Base-by-base conservation (phyloP, 2,888 invertebrate genomes). In the Athalia circularis region DNA sequence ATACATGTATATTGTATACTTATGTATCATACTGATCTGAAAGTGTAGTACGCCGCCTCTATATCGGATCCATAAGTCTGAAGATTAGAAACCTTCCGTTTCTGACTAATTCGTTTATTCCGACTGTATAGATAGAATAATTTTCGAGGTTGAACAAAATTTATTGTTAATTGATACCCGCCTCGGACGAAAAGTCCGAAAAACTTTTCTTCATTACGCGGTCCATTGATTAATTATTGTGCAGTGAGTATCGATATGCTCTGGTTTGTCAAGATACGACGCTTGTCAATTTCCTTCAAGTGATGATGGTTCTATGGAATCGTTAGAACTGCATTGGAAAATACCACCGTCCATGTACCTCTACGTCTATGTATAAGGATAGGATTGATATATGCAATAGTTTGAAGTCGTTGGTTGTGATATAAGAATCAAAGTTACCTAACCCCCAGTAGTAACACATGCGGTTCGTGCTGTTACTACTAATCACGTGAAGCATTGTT, bases 101-200 rank as follows among this genome's bases (percentile, higher is more conserved):
- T 59, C 59, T 57, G 7, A 59, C 72, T 72, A 72, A 72, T 72
- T 72, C 72, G 72, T 57, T 72, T 72, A 72, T 72, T 72, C 47
- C 54, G 13, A 3, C 8, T 13, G 52, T 54, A 59, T 45, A 45
- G 3, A 64, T 64, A 43, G 61, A 3, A 29, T 29, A 29, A 29
- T 29, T 29, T 29, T 29, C 29, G 29, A 68, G 29, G 52, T 6
- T 29, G 47, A 47, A 29, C 29, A n/a, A 7, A 48, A 48, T 65
- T 65, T 13, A n/a, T 29, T 29, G 29, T 29, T 29, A 29, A 29
- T 29, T 29, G 29, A 29, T 29, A 65, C 48, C 48, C 13, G 13
- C 13, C 65, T 8, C n/a, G 5, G 65, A 48, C 13, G 15, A 65
- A 65, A 13, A 1, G 45, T 43, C 29, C 11, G 8, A 62, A 62